Base-by-base conservation (phyloP, 2,888 invertebrate species). In the Kryphioiulus occultus region DNA sequence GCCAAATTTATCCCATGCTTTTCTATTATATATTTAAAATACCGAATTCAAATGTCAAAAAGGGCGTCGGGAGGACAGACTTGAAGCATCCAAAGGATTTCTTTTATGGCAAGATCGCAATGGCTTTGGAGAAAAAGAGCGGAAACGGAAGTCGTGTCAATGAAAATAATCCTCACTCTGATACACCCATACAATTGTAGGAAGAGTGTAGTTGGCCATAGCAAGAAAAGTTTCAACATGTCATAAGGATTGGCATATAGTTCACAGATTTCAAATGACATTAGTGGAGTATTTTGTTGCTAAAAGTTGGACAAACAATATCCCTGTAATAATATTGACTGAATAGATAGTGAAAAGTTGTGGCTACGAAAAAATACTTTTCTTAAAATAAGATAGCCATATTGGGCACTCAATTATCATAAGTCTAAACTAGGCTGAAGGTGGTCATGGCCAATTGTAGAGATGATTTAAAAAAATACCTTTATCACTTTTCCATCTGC, bases 131-230 rank as follows among this genome's bases (percentile, higher is more conserved):
- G 12, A 19, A 44, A 85, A n/a, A 26, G 39, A 22, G 42, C 85
- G 85, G 85, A 85, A 85, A 85, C 85, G 85, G 85, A 85, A 85
- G 85, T 85, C 39, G 26, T 85, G 22, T 26, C 85, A 39, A 39
- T 42, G 39, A 32, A 39, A 39, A 85, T 42, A 85, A 85, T 19
- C 78, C 78, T 26, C 30, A 85, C n/a, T 84, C 3, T 35, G 35
- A 84, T 84, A 84, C n/a, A 84, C 22, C 35, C 1, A 4, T 84
- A 15, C 42, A 35, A 84, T 35, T 35, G 26, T 22, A 35, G n/a
- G 9, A 32, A 84, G 22, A 39, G 42, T 4, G 17, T 7, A n/a
- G 84, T 12, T 39, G 22, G 26, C 35, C 15, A 84, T 9, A 83
- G 82, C 15, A 35, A 35, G 17, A 35, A 84, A 42, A 84, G 35